These are phyloP conservation scores for Lacerta agilis DNA, from an alignment of 2,797 vertebrate species.

Conservation along the genomic window DNA sequence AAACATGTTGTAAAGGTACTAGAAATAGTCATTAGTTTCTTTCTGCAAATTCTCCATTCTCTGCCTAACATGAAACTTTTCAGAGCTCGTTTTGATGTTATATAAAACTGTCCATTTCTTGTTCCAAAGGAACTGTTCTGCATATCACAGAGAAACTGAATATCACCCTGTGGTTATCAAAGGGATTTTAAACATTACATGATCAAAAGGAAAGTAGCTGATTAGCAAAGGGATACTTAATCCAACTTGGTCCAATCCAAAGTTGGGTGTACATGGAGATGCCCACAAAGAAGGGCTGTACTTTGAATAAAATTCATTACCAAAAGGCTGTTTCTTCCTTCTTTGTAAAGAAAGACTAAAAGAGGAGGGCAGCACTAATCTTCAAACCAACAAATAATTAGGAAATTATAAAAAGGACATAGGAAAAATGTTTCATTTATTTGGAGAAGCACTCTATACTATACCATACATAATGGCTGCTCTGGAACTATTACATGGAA, in stretches of 20 bases:
- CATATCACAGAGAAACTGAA: background rate
- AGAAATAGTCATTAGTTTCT: slow-evolving; percentile 50
- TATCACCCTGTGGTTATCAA: background rate
- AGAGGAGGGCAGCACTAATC: background rate
- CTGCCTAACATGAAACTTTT: background rate
- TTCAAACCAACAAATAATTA: slow-evolving; percentile 6
- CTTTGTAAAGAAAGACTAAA: background rate
- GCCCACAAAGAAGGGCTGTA: background rate
- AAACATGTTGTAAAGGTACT: slow-evolving; percentile 44
- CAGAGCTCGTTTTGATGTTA: background rate
- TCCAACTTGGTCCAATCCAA: background rate
- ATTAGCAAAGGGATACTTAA: background rate
- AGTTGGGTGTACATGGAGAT: background rate
- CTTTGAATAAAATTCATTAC: background rate
- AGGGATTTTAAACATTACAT: slow-evolving; percentile 1
- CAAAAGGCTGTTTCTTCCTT: background rate
- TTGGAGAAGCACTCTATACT: background rate
- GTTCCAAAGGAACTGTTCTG: background rate
- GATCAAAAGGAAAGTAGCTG: slow-evolving; percentile 14
- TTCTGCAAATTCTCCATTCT: background rate
- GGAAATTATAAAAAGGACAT: background rate
- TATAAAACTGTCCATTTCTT: background rate
- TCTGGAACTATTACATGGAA: background rate
- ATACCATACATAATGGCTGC: background rate
- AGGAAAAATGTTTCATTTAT: background rate